Percentiles rank a stretch among this genome's conserved stretches.
Conservation (phyloP, 2,888 invertebrate species). For the Eupithecia abbreviata region DNA sequence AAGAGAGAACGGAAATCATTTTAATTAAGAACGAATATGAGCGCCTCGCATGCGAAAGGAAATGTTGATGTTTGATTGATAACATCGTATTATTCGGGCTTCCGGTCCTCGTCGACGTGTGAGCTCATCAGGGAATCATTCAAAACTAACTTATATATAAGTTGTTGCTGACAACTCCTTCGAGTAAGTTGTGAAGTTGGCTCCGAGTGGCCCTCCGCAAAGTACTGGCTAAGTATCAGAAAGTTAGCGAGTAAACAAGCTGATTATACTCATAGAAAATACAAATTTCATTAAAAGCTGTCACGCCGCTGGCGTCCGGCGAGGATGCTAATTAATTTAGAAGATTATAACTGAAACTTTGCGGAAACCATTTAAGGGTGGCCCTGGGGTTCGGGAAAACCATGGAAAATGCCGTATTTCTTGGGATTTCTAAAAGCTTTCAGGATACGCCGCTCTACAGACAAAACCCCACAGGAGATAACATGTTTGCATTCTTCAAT, state of each 20-base stretch:
- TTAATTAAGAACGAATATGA: background rate
- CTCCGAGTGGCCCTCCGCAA: background rate
- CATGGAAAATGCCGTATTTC: background rate
- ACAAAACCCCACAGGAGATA: background rate
- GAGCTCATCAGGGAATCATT: background rate
- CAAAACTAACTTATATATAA: background rate
- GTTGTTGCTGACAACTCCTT: background rate
- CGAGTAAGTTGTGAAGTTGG: background rate
- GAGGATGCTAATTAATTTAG: conserved; percentile 16
- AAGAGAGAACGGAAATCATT: background rate
- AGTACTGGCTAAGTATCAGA: conserved; percentile 4
- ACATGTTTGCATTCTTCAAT: background rate
- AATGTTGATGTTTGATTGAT: background rate
- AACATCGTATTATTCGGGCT: background rate
- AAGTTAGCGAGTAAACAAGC: conserved; percentile 30
- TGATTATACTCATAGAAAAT: conserved; percentile 26
- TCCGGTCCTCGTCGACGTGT: background rate
- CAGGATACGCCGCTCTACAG: background rate
- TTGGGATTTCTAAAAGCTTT: background rate
- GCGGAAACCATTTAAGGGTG: background rate
- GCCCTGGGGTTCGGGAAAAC: background rate
- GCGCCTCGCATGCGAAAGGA: background rate
- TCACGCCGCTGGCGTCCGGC: conserved; percentile 17
- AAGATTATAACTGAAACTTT: conserved; percentile 11
- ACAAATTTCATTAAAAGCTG: conserved; percentile 35